Evolutionary conservation across 2,888 invertebrate species (phyloP).

Genomic region (Euproctis similis): DNA sequence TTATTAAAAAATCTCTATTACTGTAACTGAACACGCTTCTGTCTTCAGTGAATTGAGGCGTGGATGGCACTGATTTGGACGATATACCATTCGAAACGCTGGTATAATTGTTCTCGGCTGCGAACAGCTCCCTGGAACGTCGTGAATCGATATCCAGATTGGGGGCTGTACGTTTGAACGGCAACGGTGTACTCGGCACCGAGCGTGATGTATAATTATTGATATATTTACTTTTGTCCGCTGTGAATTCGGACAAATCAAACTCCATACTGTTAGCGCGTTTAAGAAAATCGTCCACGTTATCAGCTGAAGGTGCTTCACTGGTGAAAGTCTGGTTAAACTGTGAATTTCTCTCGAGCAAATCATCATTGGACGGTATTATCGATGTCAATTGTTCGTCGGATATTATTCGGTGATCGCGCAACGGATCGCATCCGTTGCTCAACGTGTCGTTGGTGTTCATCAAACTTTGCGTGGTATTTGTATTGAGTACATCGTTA

Average conservation of each 20-base stretch:
- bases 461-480: slow-evolving; percentile 40
- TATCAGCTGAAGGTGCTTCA: slow-evolving; percentile 39
- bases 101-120: slow-evolving; percentile 42
- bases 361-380: slow-evolving; percentile 52
- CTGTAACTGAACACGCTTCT: slow-evolving; percentile 77
- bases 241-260: slow-evolving; percentile 50
- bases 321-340: slow-evolving; percentile 49
- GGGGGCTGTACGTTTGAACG: slow-evolving; percentile 59
- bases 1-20: slow-evolving; percentile 76
- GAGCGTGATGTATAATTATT: slow-evolving; percentile 75
- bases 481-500: slow-evolving; percentile 57
- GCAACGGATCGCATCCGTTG: slow-evolving; percentile 56
- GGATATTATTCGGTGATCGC: slow-evolving; percentile 52
- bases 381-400: slow-evolving; percentile 57
- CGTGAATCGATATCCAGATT: slow-evolving; percentile 57
- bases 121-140: slow-evolving; percentile 51
- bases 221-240: slow-evolving; percentile 52
- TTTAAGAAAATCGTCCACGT: slow-evolving; percentile 64
- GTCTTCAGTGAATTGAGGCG: slow-evolving; percentile 75
- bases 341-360: slow-evolving; percentile 46
- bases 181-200: slow-evolving; percentile 81
- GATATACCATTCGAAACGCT: slow-evolving; percentile 66
- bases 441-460: slow-evolving; percentile 46
- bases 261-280: slow-evolving; percentile 65
- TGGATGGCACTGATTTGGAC: slow-evolving; percentile 85